Evolutionary conservation across 2,888 invertebrate genomes (phyloP), one percentile per base, ranked within the genome.

Genomic region (Andrena marginata): DNA sequence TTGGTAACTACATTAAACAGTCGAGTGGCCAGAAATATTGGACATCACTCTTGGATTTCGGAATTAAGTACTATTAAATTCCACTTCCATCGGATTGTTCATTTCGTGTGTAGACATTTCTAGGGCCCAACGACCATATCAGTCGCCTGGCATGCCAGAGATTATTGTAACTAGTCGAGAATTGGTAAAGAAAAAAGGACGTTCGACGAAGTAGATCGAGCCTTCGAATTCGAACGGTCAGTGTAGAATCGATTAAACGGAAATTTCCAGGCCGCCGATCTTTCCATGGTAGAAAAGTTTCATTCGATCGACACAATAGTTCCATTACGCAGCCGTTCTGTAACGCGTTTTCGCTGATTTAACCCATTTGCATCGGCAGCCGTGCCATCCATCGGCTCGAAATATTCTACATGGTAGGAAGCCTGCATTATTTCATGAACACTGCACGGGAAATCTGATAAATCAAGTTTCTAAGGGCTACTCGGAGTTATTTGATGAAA

Each of bases 231-330:
- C 13, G 48, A 65, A 35, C 33, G 35, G 10, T 26, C 10, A 49
- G 33, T 64, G 51, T 54, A 49, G 71, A 77, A 77, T 77, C 85
- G 88, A 88, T 89, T 89, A 87, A 90, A 87, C 82, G 86, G 85
- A 89, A 87, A 90, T 89, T 89, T 88, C 85, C 87, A 81, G 79
- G 76, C 80, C 87, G 20, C 20, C 60, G 68, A 69, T 73, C 75
- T 80, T 77, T 72, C 69, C 8, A 60, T 68, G n/a, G 35, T 51
- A 71, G 75, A 83, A 85, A 85, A 80, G 79, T 84, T 79, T 70
- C 49, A 78, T 75, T 74, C 71, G 56, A 82, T 64, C 77, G 77
- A 82, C 84, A 84, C 77, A 84, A 82, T 82, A 84, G 84, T 82
- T 84, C 82, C 82, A 84, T 82, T 82, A 84, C 75, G 78, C 54